phyloP scores from a whole-genome alignment of 1,140 invertebrate species.

The Hyles euphorbiae region DNA sequence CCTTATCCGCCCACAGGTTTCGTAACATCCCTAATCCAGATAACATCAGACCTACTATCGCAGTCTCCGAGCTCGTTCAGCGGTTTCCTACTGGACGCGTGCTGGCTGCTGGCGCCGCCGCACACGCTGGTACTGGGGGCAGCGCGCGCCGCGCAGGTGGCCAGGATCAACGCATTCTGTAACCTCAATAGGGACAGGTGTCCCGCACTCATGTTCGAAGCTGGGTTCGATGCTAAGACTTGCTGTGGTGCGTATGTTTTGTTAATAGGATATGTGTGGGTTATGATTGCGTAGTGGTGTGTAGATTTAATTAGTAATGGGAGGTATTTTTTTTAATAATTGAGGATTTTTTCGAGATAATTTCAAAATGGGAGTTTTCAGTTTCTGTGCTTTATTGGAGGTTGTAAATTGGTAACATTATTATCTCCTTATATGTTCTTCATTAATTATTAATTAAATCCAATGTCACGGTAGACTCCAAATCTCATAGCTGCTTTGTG shows the following conservation, averaged over 20 bases:
- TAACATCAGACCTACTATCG: conserved; percentile 6
- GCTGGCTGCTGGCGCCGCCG: conserved; percentile 28
- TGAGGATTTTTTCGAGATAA: too few relatives aligned
- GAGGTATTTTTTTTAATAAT: too few relatives aligned
- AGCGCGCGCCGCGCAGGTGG: conserved; percentile 13
- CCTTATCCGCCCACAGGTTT: conserved; percentile 14
- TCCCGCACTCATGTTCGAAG: conserved; percentile 8
- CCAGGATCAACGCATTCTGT: conserved; percentile 37
- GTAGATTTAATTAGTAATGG: too few relatives aligned
- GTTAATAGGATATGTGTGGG: too few relatives aligned
- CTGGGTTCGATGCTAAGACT: neutral
- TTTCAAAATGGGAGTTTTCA: too few relatives aligned
- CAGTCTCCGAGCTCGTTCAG: neutral
- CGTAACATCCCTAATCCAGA: conserved; percentile 13
- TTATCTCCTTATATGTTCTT: too few relatives aligned
- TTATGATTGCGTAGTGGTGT: too few relatives aligned
- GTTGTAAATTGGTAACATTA: too few relatives aligned
- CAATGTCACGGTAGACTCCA: too few relatives aligned
- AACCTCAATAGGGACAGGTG: conserved; percentile 24
- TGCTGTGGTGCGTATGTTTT: neutral
- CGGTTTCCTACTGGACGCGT: conserved; percentile 8
- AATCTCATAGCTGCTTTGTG: too few relatives aligned
- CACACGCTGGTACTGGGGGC: conserved; percentile 31
- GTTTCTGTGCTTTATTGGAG: too few relatives aligned
- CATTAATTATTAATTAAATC: too few relatives aligned